Base-by-base conservation (phyloP, 2,888 invertebrate species). In the Aromia moschata region DNA sequence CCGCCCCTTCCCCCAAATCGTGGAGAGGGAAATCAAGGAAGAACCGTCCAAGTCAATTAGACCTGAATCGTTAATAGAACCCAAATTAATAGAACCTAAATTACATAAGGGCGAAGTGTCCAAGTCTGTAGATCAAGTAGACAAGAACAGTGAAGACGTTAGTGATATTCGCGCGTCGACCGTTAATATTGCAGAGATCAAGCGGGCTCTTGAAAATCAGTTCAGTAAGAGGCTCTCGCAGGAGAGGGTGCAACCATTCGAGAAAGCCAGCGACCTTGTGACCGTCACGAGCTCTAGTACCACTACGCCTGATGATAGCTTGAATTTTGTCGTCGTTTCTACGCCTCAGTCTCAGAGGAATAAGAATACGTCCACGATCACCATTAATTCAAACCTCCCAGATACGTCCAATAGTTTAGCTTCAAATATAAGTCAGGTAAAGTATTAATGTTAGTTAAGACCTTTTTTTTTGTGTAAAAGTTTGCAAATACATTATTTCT, bases 381-480 rank as follows among this genome's bases (percentile, higher is more conserved):
- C 82, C 11, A 84, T 84, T 58, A 84, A 82, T 65, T 79, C 83
- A 1, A 84, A 84, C 58, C 76, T 82, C 70, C 84, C 85, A 40
- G 85, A 87, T 74, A 81, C 84, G 60, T 87, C 88, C n/a, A 92
- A 92, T 80, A 90, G 91, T 71, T 81, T 92, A 68, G 89, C 89
- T 1, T 87, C 90, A 31, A 87, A 88, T 65, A 87, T 90, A 46
- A 91, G 89, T 54, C 90, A 90, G 73, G 91, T 80, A 67, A 65
- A 68, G 47, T n/a, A n/a, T n/a, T n/a, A n/a, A n/a, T n/a, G n/a
- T 61, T 15, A 3, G 45, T 58, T 16, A 11, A 2, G 2, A 56
- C n/a, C 0, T 54, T 37, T 30, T 38, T 17, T 43, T 10, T 2
- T 31, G 1, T 52, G n/a, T 2, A 2, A 37, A 4, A 15, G 11